Evolutionary conservation across 2,888 invertebrate species (phyloP), one percentile per base, ranked within the genome.

Genomic region (Drosophila bunnanda): DNA sequence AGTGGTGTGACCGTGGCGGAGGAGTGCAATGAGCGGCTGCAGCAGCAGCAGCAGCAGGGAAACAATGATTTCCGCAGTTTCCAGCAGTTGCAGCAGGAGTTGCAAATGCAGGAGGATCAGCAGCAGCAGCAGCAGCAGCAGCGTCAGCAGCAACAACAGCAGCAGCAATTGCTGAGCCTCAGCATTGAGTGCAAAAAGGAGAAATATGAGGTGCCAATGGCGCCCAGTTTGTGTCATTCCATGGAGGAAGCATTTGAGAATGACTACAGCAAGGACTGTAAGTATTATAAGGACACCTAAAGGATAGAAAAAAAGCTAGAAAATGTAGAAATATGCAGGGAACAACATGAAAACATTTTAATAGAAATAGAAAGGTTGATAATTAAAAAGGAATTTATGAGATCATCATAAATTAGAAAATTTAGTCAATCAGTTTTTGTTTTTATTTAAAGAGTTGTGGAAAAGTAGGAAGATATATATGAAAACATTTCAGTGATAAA

Each of bases 191-290:
- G 91, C 77, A 91, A 91, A 84, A 91, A 91, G 76, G 90, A 90
- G 72, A 91, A 91, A 75, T 90, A 80, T 61, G 89, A 90, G 61
- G 81, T 76, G 41, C 77, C 78, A 28, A 77, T 86, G 60, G 77
- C 86, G 43, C 58, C 80, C 70, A 89, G 87, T 75, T 86, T 92
- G 76, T 91, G 90, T 89, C 91, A 90, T 82, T 88, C 91, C 67
- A 91, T 92, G 52, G 92, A 92, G 62, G 92, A 92, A 80, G 87
- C 90, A 71, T 92, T 92, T 78, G 91, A 91, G 69, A 90, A 90
- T 82, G 91, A 90, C 69, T 92, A 90, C 82, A 90, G 78, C 80
- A 92, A 92, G 80, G 91, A 91, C 84, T 92, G 92, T 92, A 91
- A 92, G 92, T 92, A 91, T 85, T 25, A n/a, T n/a, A n/a, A n/a